Conservation (phyloP, 2,888 invertebrate species). For the Tipula lateralis region DNA sequence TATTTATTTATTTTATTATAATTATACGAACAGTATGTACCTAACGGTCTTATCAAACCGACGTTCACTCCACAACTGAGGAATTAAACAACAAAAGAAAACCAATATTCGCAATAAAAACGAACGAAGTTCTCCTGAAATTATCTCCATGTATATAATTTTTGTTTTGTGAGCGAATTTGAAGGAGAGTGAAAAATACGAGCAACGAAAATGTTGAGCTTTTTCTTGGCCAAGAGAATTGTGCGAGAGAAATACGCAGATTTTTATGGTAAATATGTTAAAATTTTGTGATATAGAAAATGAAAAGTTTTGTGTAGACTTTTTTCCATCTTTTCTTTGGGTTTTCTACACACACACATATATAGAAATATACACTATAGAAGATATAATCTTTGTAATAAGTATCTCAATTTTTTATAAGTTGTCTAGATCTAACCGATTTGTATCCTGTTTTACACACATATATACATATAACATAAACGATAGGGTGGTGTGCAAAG, state of each 20-base stretch:
- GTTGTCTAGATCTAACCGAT: slow-evolving; percentile 19
- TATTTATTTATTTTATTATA: not conserved
- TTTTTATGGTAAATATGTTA: not conserved
- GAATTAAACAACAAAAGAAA: not conserved
- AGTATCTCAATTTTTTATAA: slow-evolving; percentile 24
- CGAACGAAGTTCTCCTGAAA: not conserved
- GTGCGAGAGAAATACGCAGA: not conserved
- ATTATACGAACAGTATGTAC: not conserved
- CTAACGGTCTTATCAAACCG: not conserved
- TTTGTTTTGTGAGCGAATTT: not conserved
- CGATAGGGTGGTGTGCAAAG: not conserved
- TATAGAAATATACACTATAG: not conserved
- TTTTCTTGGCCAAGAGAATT: not conserved
- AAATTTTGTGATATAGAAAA: not conserved
- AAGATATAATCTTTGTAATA: slow-evolving; percentile 24
- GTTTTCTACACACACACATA: not conserved
- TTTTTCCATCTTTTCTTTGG: not conserved
- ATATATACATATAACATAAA: not conserved
- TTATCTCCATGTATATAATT: not conserved
- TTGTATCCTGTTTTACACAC: slow-evolving; percentile 20
- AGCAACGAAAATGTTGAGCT: not conserved
- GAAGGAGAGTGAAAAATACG: not conserved
- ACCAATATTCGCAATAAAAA: not conserved
- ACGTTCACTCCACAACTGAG: slow-evolving; percentile 9
- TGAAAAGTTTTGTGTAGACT: not conserved